Evolutionary conservation across 1,140 invertebrate species (phyloP).

Genomic region (Cydia splendana): DNA sequence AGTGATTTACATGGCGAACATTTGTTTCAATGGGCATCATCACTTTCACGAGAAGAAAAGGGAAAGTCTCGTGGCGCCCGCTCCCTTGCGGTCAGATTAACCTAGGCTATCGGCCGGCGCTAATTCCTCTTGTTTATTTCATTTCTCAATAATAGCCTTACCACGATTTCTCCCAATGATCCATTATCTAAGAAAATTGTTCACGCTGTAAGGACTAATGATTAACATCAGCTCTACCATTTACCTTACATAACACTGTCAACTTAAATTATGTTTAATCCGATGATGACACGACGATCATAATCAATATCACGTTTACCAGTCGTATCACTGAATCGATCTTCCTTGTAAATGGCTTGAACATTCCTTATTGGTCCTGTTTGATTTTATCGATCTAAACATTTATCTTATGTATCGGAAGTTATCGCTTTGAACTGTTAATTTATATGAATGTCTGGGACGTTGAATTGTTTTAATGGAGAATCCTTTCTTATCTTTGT

Average conservation of each 20-base stretch:
- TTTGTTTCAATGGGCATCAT: conserved; percentile 72
- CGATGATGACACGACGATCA: conserved; percentile 44
- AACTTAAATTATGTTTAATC: conserved; percentile 16
- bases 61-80: conserved; percentile 71
- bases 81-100: conserved; percentile 75
- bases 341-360: conserved; percentile 53
- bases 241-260: conserved; percentile 26
- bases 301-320: conserved; percentile 59
- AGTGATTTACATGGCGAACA: conserved; percentile 20
- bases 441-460: too few relatives aligned
- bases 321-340: conserved; percentile 65
- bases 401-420: conserved; percentile 33
- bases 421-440: too few relatives aligned
- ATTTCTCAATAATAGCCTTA: conserved; percentile 65
- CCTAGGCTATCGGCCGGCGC: conserved; percentile 59
- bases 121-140: conserved; percentile 75
- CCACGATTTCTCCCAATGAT: conserved; percentile 53
- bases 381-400: conserved; percentile 51
- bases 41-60: conserved; percentile 78
- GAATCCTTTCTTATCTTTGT: not conserved
- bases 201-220: conserved; percentile 28
- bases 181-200: conserved; percentile 42
- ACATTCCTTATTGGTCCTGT: conserved; percentile 53
- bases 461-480: too few relatives aligned
- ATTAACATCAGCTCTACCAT: not conserved